A percentile compares a stretch with the other conserved stretches of the same genome.
Evolutionary conservation across 2,888 invertebrate species (phyloP).

Genomic region (Pinctada fucata): DNA sequence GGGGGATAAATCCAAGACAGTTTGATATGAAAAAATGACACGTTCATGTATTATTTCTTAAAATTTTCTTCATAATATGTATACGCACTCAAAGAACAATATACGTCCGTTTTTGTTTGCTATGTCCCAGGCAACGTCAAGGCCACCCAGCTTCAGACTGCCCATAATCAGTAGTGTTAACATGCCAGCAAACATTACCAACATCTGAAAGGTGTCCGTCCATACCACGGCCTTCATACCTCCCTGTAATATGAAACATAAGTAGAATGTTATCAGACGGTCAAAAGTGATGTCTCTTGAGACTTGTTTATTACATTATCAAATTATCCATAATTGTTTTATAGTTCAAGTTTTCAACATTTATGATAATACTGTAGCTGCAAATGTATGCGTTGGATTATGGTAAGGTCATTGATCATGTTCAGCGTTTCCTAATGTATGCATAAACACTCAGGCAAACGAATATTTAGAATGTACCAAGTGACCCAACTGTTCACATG

Average conservation of each 20-base stretch:
- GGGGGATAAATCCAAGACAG: too few species aligned
- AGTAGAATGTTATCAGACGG: not conserved
- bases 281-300: not conserved
- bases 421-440: too few species aligned
- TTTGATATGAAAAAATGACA: too few species aligned
- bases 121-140: slow-evolving; percentile 68
- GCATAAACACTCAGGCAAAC: too few species aligned
- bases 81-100: slow-evolving; percentile 71
- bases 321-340: not conserved
- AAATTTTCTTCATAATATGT: not conserved
- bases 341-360: too few species aligned
- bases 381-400: too few species aligned
- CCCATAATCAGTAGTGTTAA: slow-evolving; percentile 74
- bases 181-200: slow-evolving; percentile 76
- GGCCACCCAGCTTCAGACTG: slow-evolving; percentile 71
- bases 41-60: too few species aligned
- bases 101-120: slow-evolving; percentile 68
- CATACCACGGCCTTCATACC: slow-evolving; percentile 78
- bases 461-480: too few species aligned
- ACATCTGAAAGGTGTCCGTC: slow-evolving; percentile 77
- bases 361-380: too few species aligned
- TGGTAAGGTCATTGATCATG: too few species aligned
- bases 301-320: not conserved
- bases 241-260: slow-evolving; percentile 69
- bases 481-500: too few species aligned